Evolutionary conservation across 2,113 vertebrate species (phyloP).

Genomic region (Xyliphius kryptos): DNA sequence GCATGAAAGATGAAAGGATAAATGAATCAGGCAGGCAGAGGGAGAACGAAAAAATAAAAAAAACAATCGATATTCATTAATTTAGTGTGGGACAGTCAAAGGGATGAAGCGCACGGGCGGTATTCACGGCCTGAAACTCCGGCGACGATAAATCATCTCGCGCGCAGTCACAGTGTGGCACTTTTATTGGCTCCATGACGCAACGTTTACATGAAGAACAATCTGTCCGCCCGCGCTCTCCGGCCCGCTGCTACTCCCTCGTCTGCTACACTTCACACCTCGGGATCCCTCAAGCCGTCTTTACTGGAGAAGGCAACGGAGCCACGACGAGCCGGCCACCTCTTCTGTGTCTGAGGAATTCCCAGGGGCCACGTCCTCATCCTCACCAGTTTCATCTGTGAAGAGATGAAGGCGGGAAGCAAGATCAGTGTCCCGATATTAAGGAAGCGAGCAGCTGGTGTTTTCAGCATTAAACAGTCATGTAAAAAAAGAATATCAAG

Average conservation of each 20-base stretch:
- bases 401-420: background rate
- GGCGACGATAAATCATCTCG: slow-evolving; percentile 43
- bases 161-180: slow-evolving; percentile 46
- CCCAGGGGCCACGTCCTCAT: slow-evolving; percentile 27
- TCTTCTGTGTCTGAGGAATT: slow-evolving; percentile 34
- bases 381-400: slow-evolving; percentile 35
- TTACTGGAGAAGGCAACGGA: slow-evolving; percentile 67
- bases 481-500: too few species aligned
- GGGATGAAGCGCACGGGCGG: slow-evolving; percentile 33
- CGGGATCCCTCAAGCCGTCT: slow-evolving; percentile 44
- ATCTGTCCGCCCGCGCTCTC: slow-evolving; percentile 49
- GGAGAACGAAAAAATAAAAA: slow-evolving; percentile 39
- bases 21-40: slow-evolving; percentile 23
- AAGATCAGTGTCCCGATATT: too few species aligned
- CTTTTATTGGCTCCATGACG: slow-evolving; percentile 58
- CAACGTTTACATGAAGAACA: slow-evolving; percentile 62
- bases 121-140: slow-evolving; percentile 48
- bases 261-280: slow-evolving; percentile 32
- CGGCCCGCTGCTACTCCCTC: slow-evolving; percentile 34
- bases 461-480: too few species aligned
- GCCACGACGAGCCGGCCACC: slow-evolving; percentile 50
- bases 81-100: slow-evolving; percentile 31
- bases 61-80: slow-evolving; percentile 51
- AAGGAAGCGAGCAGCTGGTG: too few species aligned
- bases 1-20: background rate